A percentile compares a stretch with the other conserved stretches of the same genome.
Conservation (phyloP, 2,113 vertebrate genomes). For the Hyaena hyaena region DNA sequence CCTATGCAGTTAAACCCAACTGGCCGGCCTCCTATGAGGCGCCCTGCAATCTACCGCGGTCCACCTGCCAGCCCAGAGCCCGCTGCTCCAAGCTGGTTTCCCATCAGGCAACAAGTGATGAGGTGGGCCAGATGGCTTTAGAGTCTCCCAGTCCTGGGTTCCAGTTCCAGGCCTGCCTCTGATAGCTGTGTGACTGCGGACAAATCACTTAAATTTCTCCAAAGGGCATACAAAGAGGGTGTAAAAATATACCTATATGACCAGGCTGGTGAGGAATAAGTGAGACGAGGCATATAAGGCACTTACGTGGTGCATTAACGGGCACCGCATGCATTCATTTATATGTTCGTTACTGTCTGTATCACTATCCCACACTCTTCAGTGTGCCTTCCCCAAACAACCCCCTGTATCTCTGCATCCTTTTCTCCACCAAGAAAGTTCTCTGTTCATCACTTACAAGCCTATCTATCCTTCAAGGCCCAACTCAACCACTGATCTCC, state of each 20-base stretch:
- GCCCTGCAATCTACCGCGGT: not conserved
- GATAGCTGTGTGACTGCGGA: not conserved
- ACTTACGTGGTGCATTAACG: not conserved
- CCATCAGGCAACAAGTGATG: not conserved
- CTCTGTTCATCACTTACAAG: not conserved
- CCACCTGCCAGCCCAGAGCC: not conserved
- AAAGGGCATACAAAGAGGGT: not conserved
- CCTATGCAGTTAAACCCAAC: not conserved
- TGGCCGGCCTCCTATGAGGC: not conserved
- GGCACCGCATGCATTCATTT: accelerated
- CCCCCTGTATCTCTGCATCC: not conserved
- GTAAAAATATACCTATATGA: not conserved
- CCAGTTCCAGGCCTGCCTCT: not conserved
- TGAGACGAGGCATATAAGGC: not conserved
- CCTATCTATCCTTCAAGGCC: not conserved
- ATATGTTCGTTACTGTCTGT: not conserved
- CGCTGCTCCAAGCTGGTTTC: not conserved
- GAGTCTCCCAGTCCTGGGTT: not conserved
- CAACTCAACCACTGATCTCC: not conserved
- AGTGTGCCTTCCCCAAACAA: not conserved
- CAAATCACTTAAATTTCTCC: not conserved
- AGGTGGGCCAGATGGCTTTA: not conserved
- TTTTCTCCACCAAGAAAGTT: not conserved
- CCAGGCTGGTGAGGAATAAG: not conserved
- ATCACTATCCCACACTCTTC: not conserved